Base-by-base conservation (phyloP, 2,113 vertebrate species). In the Percopsis transmontana region DNA sequence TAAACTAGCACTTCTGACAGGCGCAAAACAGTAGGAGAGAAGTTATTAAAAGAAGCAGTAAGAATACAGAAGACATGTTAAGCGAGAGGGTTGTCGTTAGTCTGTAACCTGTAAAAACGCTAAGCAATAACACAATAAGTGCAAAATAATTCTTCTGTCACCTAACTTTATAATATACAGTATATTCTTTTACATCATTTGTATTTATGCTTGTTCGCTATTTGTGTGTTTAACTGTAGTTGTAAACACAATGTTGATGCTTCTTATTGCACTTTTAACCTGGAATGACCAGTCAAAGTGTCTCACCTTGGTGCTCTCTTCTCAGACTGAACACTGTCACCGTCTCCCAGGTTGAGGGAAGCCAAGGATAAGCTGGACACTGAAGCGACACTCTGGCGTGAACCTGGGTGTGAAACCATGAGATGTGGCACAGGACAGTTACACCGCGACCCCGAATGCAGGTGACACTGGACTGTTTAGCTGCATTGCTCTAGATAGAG, bases 301-400 rank as follows among this genome's bases (percentile, higher is more conserved):
- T 18, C 88, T 94, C 91, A 99, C 97, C 97, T 96, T 66, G 94
- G 93, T 1, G 94, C 92, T 85, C 95, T 94, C 92, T 95, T 98
- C 80, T 95, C 97, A n/a, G 96, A 96, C 53, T 91, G 93, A 81
- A 94, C 69, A 14, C 95, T 97, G 84, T 97, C 94, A 19, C 80
- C 93, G 79, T 99, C 96, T 61, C 94, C 96, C 66, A 95, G 92
- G 88, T 91, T 96, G 83, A 99, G 92, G 2, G 97, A 99, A 20
- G 97, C 97, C 82, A 99, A 80, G 74, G 96, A 97, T 81, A 99
- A 91, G 87, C 95, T 97, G 85, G 96, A 98, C 77, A 96, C 97
- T 99, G 93, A 93, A 95, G 94, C 94, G 86, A 95, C 90, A 96
- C 75, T 85, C 88, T 86, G 90, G 66, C 89, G 88, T 94, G 93